These are phyloP conservation scores for Megalopta genalis DNA, from an alignment of 1,140 invertebrate species.

Conservation along the genomic window DNA sequence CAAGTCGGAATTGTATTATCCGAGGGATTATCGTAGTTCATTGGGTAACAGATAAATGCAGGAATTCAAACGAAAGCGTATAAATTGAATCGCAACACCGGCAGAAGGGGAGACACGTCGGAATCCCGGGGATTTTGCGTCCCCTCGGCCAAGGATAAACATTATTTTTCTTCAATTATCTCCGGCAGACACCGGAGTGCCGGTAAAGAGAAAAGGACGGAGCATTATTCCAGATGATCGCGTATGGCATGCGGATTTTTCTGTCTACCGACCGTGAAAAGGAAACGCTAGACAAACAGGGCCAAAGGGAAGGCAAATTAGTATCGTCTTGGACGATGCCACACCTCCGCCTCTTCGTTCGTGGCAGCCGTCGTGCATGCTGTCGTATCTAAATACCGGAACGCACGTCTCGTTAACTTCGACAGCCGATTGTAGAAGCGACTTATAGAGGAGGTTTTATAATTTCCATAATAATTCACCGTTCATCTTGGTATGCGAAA, in stretches of 20 bases:
- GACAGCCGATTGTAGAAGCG: constrained; percentile 60
- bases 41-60: background rate
- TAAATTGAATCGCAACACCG: constrained; percentile 1
- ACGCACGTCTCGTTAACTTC: constrained; percentile 77
- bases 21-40: background rate
- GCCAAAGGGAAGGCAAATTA: constrained; percentile 45
- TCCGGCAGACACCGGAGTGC: background rate
- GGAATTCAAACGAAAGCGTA: background rate
- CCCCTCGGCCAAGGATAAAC: background rate
- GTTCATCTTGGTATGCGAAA: no score
- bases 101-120: background rate
- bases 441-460: constrained; percentile 49
- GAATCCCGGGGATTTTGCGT: constrained; percentile 6
- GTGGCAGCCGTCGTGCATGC: constrained; percentile 60
- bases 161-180: constrained; percentile 23
- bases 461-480: constrained; percentile 4
- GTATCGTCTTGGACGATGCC: constrained; percentile 59
- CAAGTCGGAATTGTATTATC: background rate
- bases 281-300: constrained; percentile 43
- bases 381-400: constrained; percentile 77
- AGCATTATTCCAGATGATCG: background rate
- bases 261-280: constrained; percentile 48
- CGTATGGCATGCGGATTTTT: constrained; percentile 3
- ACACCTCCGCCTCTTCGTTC: constrained; percentile 59
- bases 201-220: background rate